Conservation (phyloP, 1,140 invertebrate genomes). For the Eurytemora carolleeae region DNA sequence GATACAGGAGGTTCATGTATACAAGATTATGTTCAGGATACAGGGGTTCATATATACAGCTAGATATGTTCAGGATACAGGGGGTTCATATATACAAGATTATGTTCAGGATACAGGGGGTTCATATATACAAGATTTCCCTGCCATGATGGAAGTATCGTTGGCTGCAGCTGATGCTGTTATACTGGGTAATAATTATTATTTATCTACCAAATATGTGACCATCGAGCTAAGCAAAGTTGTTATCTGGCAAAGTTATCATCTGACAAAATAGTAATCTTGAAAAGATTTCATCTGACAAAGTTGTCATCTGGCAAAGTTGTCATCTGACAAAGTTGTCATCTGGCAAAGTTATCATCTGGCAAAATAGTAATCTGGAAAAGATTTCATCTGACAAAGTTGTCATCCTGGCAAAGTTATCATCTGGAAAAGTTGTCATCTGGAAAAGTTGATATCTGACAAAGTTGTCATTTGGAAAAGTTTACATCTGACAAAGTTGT, state of each 20-base stretch:
- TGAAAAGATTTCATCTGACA: too few species aligned
- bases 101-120: neutral
- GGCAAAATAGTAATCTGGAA: neutral
- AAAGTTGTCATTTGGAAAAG: too few species aligned
- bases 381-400: neutral
- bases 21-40: neutral
- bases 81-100: neutral
- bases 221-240: neutral
- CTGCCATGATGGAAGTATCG: neutral
- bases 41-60: neutral
- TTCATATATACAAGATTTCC: neutral
- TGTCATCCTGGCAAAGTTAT: neutral
- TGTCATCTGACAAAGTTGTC: neutral
- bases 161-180: neutral
- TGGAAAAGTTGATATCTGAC: neutral
- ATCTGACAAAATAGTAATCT: neutral
- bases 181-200: neutral
- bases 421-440: neutral
- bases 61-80: too few species aligned
- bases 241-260: neutral
- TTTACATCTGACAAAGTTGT: neutral
- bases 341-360: neutral
- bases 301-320: neutral
- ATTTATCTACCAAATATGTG: neutral
- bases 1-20: neutral